Base-by-base conservation (phyloP, 2,113 vertebrate species). In the Corvus cornix region DNA sequence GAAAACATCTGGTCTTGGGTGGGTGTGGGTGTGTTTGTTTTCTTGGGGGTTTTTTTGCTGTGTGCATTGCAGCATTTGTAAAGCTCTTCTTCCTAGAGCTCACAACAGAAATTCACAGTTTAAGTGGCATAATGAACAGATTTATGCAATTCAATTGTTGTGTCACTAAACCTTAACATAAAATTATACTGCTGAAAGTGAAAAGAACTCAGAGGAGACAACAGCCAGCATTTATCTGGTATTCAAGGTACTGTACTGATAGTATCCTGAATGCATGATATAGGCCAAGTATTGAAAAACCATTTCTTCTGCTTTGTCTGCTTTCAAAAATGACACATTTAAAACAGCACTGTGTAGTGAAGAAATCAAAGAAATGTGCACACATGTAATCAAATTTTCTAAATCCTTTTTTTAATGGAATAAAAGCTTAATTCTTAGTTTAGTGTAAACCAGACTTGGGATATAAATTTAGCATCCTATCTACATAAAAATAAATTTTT, bases 101-200 rank as follows among this genome's bases (percentile, higher is more conserved):
- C 87, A 62, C 41, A 83, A 89, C 37, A 86, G 89, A 96, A 97
- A 97, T 94, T 95, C 64, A 84, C 93, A 93, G 46, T 92, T 97
- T 95, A 97, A 97, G 73, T 90, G 73, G 63, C 74, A 88, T 96
- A 97, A 96, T 94, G 84, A 97, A 69, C 58, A 97, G 87, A 97
- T 97, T 96, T 97, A 96, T 97, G 46, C 72, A 97, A 96, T 96
- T 94, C 84, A 94, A 20, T 87, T 96, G 75, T 82, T 31, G 64
- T 96, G 77, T 90, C 92, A 95, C 52, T 97, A 97, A 97, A 96
- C 56, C 59, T 92, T 96, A 96, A 90, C 76, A 95, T 97, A 96
- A 97, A 97, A 96, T 97, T 97, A 97, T 94, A 95, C 30, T 87
- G 62, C 58, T 33, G 66, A 79, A 82, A 90, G 75, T 84, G 66